Base-by-base conservation (phyloP, 2,888 invertebrate species). In the Augiades crinisus region DNA sequence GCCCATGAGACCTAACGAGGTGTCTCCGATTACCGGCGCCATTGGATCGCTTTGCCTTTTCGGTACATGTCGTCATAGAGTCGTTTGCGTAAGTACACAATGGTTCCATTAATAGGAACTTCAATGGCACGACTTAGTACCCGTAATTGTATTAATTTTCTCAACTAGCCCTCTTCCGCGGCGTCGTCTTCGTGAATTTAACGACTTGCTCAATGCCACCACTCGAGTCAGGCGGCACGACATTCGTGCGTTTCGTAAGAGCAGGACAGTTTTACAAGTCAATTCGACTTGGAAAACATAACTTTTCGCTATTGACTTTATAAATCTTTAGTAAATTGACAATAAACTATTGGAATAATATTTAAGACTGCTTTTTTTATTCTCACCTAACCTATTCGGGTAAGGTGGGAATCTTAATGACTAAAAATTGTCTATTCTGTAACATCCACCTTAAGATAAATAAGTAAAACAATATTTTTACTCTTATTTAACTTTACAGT, bases 11-110 rank as follows among this genome's bases (percentile, higher is more conserved):
- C 47, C 57, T 61, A 71, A 62, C 65, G 62, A 66, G 56, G 61
- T 58, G 60, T 64, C 57, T 67, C 62, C 64, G 63, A 71, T 73
- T 68, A 68, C 65, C 64, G 57, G 63, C 61, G 57, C 60, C 58
- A 70, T 65, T 62, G 63, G 60, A 60, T 54, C 47, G 61, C 55
- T 58, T 56, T 50, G 60, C 65, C 60, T 64, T 62, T 67, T 61
- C 40, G 58, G 54, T 56, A 47, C 34, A 50, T 61, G 64, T 55
- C 65, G 64, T 66, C 67, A 63, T 56, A 59, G 45, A 40, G 53
- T 61, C 61, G 60, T 60, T 60, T 61, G 57, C 57, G 60, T 56
- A 53, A 58, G 53, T 47, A 55, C 45, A 55, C 55, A 54, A 56
- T 59, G 54, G 56, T 50, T 53, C 47, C 58, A 36, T 54, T 51